Evolutionary conservation across 2,797 vertebrate genomes (phyloP).

Genomic region (Notamacropus eugenii): DNA sequence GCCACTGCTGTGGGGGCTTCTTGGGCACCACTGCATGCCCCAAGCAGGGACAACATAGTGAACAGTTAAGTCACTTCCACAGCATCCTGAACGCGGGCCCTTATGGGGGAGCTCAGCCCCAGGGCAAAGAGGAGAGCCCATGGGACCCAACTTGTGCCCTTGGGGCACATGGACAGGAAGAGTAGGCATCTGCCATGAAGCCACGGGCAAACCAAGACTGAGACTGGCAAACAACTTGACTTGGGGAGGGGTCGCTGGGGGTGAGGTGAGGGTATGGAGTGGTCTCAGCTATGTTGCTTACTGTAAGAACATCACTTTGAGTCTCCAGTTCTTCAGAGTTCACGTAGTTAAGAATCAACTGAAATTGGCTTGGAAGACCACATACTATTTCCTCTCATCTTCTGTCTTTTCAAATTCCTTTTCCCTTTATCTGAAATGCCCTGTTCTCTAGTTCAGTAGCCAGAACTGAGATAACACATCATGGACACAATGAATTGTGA

Average conservation of each 20-base stretch:
- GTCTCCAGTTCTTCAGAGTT: no score
- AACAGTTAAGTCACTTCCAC: not conserved
- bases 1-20: not conserved
- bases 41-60: not conserved
- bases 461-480: no score
- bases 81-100: slow-evolving; percentile 23
- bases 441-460: no score
- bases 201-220: not conserved
- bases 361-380: no score
- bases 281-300: no score
- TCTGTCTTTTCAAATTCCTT: no score
- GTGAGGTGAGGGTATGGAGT: not conserved
- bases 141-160: not conserved
- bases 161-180: not conserved
- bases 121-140: slow-evolving; percentile 76
- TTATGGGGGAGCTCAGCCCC: slow-evolving; percentile 27
- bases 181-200: not conserved
- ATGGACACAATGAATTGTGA: no score
- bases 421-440: no score
- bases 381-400: no score
- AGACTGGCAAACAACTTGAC: not conserved
- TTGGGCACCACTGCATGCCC: no score
- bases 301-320: no score
- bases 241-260: slow-evolving; percentile 2
- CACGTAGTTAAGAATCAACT: no score